Conservation (phyloP, 2,113 vertebrate genomes). For the Rousettus leschenaultii region DNA sequence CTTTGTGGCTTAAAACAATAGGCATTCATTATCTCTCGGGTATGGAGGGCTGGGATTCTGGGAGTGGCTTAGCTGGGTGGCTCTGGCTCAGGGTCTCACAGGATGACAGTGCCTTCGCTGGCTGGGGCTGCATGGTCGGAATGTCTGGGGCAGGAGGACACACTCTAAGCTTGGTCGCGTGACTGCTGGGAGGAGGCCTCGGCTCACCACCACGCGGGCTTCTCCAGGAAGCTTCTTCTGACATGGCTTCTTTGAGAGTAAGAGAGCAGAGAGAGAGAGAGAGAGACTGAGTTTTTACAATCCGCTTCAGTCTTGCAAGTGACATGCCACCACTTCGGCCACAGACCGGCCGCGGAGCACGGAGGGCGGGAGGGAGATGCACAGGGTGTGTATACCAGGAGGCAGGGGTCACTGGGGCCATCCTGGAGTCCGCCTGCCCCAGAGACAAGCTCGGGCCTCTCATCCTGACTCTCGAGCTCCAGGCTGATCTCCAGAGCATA, state of each 20-base stretch:
- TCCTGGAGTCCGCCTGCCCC: not conserved
- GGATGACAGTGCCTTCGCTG: rapidly evolving
- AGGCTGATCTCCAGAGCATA: not conserved
- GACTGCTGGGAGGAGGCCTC: not conserved
- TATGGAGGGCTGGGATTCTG: not conserved
- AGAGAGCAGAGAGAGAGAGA: not conserved
- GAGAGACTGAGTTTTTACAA: not conserved
- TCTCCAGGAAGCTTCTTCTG: not conserved
- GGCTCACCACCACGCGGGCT: not conserved
- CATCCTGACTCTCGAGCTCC: not conserved
- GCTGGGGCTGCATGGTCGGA: rapidly evolving
- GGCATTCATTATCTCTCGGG: rapidly evolving
- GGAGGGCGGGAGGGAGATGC: not conserved
- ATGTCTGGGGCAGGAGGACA: not conserved
- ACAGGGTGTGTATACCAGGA: not conserved
- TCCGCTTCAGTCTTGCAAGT: not conserved
- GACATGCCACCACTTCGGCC: not conserved
- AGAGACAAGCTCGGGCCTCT: not conserved
- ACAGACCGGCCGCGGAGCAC: not conserved
- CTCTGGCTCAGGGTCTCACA: not conserved
- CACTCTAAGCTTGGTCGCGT: rapidly evolving
- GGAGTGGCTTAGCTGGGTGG: not conserved
- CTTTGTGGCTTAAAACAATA: not conserved
- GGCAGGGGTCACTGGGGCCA: not conserved
- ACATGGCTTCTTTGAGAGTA: not conserved